A percentile compares a stretch with the other conserved stretches of the same genome.
These are phyloP conservation scores for Olivierus martensii DNA, from an alignment of 1,140 invertebrate genomes.

Conservation along the genomic window DNA sequence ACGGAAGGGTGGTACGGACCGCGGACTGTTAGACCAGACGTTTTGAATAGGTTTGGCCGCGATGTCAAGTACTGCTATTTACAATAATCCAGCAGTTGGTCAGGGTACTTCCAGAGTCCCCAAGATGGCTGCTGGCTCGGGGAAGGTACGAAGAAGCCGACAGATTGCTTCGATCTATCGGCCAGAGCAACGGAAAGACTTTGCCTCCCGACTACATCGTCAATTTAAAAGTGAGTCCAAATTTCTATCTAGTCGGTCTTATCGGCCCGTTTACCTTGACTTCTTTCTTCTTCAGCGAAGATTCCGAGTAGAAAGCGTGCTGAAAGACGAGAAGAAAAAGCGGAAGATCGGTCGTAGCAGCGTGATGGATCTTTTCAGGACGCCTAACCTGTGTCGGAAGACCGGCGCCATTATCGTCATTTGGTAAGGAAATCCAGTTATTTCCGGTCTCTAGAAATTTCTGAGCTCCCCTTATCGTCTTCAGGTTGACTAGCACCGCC, in stretches of 20 bases:
- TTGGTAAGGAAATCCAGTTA: conserved; percentile 6
- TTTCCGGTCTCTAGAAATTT: too few species aligned
- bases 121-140: conserved; percentile 15
- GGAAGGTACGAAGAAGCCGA: conserved; percentile 15
- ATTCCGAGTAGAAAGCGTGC: conserved; percentile 7
- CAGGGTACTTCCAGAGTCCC: conserved; percentile 31
- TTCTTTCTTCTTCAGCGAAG: conserved; percentile 1
- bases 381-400: conserved; percentile 10
- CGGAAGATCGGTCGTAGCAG: conserved; percentile 2
- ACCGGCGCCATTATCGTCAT: conserved; percentile 15
- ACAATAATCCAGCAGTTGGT: conserved; percentile 15
- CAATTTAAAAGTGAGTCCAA: conserved; percentile 6
- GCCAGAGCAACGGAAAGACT: conserved; percentile 6
- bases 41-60: too few species aligned
- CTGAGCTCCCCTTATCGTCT: too few species aligned
- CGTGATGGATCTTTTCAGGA: conserved; percentile 11
- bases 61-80: neutral
- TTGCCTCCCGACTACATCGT: conserved; percentile 13
- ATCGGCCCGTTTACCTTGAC: too few species aligned
- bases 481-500: conserved; percentile 53
- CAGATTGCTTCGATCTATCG: conserved; percentile 10
- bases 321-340: conserved; percentile 7
- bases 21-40: too few species aligned
- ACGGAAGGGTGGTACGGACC: too few species aligned
- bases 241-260: neutral